Evolutionary conservation across 1,140 invertebrate genomes (phyloP), one percentile per base, ranked within the genome.

Genomic region (Aricia agestis): DNA sequence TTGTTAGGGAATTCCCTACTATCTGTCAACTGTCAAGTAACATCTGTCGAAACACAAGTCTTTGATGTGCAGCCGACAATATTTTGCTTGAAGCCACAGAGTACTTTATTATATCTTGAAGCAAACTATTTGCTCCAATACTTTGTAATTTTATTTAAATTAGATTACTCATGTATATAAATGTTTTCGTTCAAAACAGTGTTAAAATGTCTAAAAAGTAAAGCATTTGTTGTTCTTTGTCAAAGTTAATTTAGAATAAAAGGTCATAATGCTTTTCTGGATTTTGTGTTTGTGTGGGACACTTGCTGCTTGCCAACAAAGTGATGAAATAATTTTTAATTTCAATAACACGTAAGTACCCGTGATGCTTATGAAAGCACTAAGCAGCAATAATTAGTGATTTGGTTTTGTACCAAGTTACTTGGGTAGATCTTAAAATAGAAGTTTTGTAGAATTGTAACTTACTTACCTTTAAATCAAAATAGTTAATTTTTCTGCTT

Each of bases 311-410:
- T 42, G 67, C 18, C 67, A 68, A 68, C 67, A 68, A 68, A 79
- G 72, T 61, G 82, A 81, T 72, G 82, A 75, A 79, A 90, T 90
- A 68, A 83, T 86, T 75, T 90, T 90, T 72, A 76, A 88, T 68
- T 90, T 87, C 57, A 90, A 90, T 66, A 88, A 88, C 73, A 88
- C 86, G 87, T 90, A 76, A 86, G 87, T 86, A 74, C 11, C 59
- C 9, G 11, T 66, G 25, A 71, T 52, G 1, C 19, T 13, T 70
- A n/a, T n/a, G n/a, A n/a, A n/a, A n/a, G n/a, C n/a, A 17, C 57
- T 63, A 15, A 4, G 10, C 19, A 36, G 13, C 19, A 13, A 15
- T 72, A 41, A 18, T 5, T 58, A 31, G n/a, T 68, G 42, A 17
- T 25, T 15, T 6, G 0, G 11, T 57, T n/a, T n/a, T n/a, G n/a